These are phyloP conservation scores for Heliconius sara DNA, from an alignment of 2,888 invertebrate genomes.

Conservation along the genomic window DNA sequence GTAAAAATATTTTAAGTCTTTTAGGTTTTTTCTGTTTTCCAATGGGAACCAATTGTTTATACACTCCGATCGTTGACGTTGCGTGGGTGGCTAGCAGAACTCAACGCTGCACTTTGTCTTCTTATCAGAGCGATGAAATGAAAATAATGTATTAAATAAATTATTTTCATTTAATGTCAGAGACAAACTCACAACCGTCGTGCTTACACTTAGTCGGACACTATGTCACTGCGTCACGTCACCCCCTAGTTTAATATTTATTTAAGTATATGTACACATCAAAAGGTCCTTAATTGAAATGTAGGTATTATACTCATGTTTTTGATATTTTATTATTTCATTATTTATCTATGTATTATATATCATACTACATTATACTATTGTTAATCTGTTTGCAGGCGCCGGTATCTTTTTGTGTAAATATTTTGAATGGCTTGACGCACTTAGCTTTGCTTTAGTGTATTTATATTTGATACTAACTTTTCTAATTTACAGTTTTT, in stretches of 20 bases:
- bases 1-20: too few relatives aligned
- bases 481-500: neutral
- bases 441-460: constrained; percentile 46
- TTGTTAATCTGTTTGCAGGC: constrained; percentile 53
- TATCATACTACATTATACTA: constrained; percentile 46
- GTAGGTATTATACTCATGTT: neutral
- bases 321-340: neutral
- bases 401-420: constrained; percentile 47
- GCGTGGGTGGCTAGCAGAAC: neutral
- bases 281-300: neutral
- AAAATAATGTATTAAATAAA: neutral
- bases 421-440: constrained; percentile 48
- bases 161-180: neutral
- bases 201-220: neutral
- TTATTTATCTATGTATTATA: constrained; percentile 41
- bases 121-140: neutral
- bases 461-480: constrained; percentile 12
- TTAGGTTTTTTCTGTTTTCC: too few relatives aligned
- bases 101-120: neutral
- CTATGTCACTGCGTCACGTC: too few relatives aligned
- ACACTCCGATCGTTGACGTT: neutral
- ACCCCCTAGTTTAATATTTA: too few relatives aligned
- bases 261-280: neutral
- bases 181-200: neutral
- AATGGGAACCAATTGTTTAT: too few relatives aligned